phyloP scores from a whole-genome alignment of 2,888 invertebrate species.

The Formica aserva region DNA sequence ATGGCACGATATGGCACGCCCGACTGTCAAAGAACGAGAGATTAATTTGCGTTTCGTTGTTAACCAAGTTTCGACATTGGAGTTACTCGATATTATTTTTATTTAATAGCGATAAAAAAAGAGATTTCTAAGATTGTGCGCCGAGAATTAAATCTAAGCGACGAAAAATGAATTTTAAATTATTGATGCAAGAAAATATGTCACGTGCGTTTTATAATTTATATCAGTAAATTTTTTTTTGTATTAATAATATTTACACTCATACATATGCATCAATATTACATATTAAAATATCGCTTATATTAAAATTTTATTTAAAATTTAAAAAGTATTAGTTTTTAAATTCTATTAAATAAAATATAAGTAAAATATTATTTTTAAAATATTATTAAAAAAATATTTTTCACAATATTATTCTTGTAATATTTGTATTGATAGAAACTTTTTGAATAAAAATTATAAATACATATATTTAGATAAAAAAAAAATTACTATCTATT shows the following conservation, averaged over 20 bases:
- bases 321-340: background rate
- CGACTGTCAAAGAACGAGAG: conserved; percentile 51
- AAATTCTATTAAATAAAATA: background rate
- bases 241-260: background rate
- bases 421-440: conserved; percentile 39
- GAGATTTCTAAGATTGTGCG: background rate
- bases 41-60: conserved; percentile 59
- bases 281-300: background rate
- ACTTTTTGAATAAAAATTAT: background rate
- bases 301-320: background rate
- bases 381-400: too few relatives aligned
- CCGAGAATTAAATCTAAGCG: background rate
- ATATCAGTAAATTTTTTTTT: background rate
- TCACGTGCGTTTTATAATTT: background rate
- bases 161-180: background rate
- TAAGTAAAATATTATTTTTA: background rate
- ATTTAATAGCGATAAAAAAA: background rate
- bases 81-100: background rate
- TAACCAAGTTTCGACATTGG: conserved; percentile 28
- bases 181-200: background rate
- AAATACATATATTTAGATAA: background rate
- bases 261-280: background rate
- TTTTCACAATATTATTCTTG: background rate
- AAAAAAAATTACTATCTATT: background rate
- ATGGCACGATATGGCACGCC: conserved; percentile 14